These are phyloP conservation scores for Phylloscopus trochiloides DNA, from an alignment of 2,113 vertebrate species.

Conservation along the genomic window DNA sequence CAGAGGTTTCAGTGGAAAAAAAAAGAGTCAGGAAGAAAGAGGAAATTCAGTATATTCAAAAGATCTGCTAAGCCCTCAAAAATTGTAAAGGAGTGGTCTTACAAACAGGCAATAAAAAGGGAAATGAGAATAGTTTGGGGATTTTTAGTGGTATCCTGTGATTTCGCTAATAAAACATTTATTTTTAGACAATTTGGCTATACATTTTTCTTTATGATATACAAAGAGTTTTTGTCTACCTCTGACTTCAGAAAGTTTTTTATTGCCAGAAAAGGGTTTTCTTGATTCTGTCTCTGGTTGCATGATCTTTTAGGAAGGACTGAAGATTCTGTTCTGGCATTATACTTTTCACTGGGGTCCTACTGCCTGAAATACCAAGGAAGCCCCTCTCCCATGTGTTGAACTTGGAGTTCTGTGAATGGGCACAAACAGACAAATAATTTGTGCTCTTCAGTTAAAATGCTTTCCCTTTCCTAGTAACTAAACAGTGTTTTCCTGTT, in stretches of 20 bases:
- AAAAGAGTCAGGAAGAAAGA: constrained; percentile 9
- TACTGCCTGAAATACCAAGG: neutral
- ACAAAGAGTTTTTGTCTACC: neutral
- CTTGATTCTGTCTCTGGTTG: neutral
- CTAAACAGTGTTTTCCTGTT: neutral
- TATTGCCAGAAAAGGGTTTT: neutral
- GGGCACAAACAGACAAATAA: neutral
- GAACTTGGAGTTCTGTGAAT: neutral
- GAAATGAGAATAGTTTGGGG: neutral
- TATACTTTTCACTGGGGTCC: neutral
- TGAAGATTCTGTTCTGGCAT: neutral
- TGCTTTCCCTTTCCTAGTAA: neutral
- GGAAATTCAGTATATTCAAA: constrained; percentile 5
- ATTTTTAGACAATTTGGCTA: neutral
- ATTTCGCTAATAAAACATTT: neutral
- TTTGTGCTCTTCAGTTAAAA: neutral
- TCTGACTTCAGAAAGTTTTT: neutral
- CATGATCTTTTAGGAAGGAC: neutral
- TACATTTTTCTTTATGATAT: neutral
- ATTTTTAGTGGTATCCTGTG: neutral
- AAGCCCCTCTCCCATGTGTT: neutral
- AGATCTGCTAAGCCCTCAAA: neutral
- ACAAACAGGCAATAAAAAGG: neutral
- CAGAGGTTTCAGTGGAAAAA: constrained; percentile 40
- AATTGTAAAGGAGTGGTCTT: neutral